Percentiles rank a stretch among this genome's conserved stretches.
These are phyloP conservation scores for Sus cebifrons DNA, from an alignment of 2,797 vertebrate genomes.

Conservation along the genomic window DNA sequence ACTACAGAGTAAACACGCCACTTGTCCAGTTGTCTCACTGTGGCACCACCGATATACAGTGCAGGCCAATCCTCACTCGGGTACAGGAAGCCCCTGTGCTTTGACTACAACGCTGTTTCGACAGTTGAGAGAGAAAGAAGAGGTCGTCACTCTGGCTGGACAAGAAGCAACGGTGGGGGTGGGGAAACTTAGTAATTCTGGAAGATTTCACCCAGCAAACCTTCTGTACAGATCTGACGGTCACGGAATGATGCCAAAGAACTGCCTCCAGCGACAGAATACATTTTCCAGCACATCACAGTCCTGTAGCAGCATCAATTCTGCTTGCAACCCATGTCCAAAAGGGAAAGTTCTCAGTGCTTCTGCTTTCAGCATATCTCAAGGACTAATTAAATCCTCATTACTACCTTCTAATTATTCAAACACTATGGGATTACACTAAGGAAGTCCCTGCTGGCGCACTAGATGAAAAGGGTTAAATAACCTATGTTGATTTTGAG, in stretches of 20 bases:
- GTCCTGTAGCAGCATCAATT: conserved; percentile 82
- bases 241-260: conserved; percentile 86
- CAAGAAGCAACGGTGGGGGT: background rate
- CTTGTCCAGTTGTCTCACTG: accelerated
- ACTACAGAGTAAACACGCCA: accelerated
- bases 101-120: background rate
- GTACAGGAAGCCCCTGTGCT: no score
- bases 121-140: background rate
- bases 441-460: conserved; percentile 88
- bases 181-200: conserved; percentile 66
- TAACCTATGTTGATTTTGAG: conserved; percentile 89
- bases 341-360: conserved; percentile 89
- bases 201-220: conserved; percentile 80
- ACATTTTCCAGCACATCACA: conserved; percentile 86
- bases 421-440: conserved; percentile 88
- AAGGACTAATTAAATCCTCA: conserved; percentile 93
- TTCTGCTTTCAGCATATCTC: conserved; percentile 89
- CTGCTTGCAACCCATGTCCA: conserved; percentile 85
- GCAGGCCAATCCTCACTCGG: background rate
- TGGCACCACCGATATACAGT: accelerated
- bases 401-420: conserved; percentile 92
- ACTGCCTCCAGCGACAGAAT: conserved; percentile 88
- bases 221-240: conserved; percentile 82
- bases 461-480: conserved; percentile 92
- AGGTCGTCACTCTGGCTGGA: conserved; percentile 30